Evolutionary conservation across 2,888 invertebrate genomes (phyloP), one percentile per base, ranked within the genome.

Genomic region (Macrosiphum euphorbiae): DNA sequence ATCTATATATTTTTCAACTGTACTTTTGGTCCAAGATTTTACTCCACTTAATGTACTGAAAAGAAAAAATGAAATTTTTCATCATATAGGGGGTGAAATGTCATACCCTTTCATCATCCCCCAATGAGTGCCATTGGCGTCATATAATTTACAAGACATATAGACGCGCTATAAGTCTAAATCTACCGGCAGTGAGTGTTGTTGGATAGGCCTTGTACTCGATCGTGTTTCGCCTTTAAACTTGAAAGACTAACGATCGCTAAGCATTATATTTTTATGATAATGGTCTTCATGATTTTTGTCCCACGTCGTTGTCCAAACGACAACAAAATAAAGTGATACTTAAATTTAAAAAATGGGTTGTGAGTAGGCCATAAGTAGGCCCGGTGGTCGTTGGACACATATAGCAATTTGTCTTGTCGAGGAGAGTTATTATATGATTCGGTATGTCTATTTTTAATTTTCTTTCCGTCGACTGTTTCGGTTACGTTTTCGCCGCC

Each of bases 361-460:
- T 7, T 35, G 24, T 44, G 13, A 47, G 47, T 41, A 86, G 47
- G 47, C 28, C 26, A 28, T 10, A 47, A 28, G 11, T 86, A 47
- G 28, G 44, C 47, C 47, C 16, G 28, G 26, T 47, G 26, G 26
- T 44, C 28, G 28, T 44, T 44, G 85, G 11, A 26, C 44, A 41
- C 41, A 26, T 24, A 52, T 1, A 10, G 41, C 44, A 35, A 85
- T 44, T 85, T 44, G 41, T 85, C 44, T 85, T 47, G 13, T 44
- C 3, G 8, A 28, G 47, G 47, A 47, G 86, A 47, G 28, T 44
- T 35, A 85, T 85, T 44, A 85, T 85, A 26, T 1, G 24, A 85
- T 24, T 85, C 85, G 16, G 67, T 86, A 86, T 44, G 20, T 26
- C 85, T 86, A 86, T 86, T 86, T 86, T 47, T 86, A 86, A 35